Evolutionary conservation across 1,140 invertebrate genomes (phyloP), one percentile per base, ranked within the genome.

Genomic region (Hylaeus volcanicus): DNA sequence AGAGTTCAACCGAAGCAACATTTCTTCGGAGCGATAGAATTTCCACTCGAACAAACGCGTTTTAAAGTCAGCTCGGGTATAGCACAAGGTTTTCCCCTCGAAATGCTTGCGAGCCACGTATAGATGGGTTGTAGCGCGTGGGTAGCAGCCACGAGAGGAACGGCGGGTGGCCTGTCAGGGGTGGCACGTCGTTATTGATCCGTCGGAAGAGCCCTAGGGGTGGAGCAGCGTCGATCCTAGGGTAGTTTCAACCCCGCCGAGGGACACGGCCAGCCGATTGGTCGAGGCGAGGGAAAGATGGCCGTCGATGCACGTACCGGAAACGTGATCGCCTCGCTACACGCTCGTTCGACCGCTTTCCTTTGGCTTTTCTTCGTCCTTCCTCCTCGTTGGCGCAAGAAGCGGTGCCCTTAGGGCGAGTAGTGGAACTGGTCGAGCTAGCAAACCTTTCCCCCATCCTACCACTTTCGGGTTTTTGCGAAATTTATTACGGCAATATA

Each of bases 401-500:
- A 86, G 70, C 85, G 68, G 86, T 51, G 81, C 84, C 82, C 68
- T 61, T 58, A 6, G 53, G 81, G 86, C 77, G 68, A 81, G 75
- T 60, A 84, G 78, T 77, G 76, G 78, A 77, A 66, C 76, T 64
- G 61, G 71, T 43, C 60, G 58, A 68, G 60, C 64, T 68, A 63
- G 69, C 61, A 53, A 80, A 83, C 77, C 81, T 74, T 82, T 74
- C 43, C 78, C 72, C 56, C 64, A 64, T 74, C 63, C 58, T 48
- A 48, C 37, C 63, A 41, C 83, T 85, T 88, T 73, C 71, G 80
- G 90, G 90, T 93, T 93, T 92, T 93, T 92, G 90, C 88, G 86
- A 92, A 93, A 93, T 93, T 93, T 93, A 93, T 93, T 93, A 89
- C 93, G 37, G 90, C 92, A 92, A 93, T 93, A 93, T 93, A 93